These are phyloP conservation scores for Mythimna impura DNA, from an alignment of 2,888 invertebrate genomes.

Conservation along the genomic window DNA sequence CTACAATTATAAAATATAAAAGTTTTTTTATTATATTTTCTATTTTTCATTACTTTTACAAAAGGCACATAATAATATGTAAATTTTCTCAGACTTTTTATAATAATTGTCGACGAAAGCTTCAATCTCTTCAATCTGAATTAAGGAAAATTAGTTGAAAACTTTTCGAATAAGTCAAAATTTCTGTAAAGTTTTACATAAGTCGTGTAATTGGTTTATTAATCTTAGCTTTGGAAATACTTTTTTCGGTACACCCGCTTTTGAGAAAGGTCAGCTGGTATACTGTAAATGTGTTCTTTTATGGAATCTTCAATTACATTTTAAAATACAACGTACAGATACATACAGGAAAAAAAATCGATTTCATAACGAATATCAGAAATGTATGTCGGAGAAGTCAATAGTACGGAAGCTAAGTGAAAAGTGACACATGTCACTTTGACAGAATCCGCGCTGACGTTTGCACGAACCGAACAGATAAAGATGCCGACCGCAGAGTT, in stretches of 20 bases:
- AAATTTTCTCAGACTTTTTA: constrained; percentile 49
- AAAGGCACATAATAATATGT: constrained; percentile 39
- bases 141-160: constrained; percentile 58
- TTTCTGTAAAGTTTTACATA: constrained; percentile 51
- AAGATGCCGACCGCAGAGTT: too few relatives aligned
- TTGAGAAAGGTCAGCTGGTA: background rate
- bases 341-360: background rate
- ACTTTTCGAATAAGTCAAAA: constrained; percentile 63
- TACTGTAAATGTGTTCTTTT: background rate
- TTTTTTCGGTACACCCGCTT: constrained; percentile 15
- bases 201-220: constrained; percentile 58
- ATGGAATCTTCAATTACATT: background rate
- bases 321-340: background rate
- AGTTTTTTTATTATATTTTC: too few relatives aligned
- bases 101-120: constrained; percentile 56
- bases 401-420: too few relatives aligned
- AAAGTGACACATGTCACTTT: too few relatives aligned
- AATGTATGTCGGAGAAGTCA: too few relatives aligned
- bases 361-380: too few relatives aligned
- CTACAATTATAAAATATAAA: too few relatives aligned
- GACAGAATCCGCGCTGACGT: too few relatives aligned
- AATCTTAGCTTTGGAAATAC: constrained; percentile 46
- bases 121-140: constrained; percentile 58
- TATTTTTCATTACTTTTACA: constrained; percentile 9
- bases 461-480: too few relatives aligned